Evolutionary conservation across 2,113 vertebrate species (phyloP).

Genomic region (Oenanthe melanoleuca): DNA sequence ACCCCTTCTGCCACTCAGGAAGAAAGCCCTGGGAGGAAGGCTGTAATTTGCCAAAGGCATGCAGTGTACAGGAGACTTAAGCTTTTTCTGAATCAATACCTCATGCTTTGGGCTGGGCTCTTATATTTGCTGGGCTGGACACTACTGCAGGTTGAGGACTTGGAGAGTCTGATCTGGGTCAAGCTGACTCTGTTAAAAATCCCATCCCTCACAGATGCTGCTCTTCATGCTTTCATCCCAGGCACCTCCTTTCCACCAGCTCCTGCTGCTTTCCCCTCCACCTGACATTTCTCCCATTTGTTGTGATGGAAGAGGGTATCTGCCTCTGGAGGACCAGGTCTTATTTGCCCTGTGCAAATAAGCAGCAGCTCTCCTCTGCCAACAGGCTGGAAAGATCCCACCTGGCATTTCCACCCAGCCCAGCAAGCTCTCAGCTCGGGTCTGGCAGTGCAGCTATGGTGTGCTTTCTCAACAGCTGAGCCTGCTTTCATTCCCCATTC

Average conservation of each 20-base stretch:
- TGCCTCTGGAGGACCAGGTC: neutral
- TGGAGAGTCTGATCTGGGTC: neutral
- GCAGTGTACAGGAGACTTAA: neutral
- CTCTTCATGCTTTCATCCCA: accelerated
- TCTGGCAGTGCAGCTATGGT: neutral
- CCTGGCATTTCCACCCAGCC: neutral
- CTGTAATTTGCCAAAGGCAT: neutral
- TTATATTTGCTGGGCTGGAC: neutral
- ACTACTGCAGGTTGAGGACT: neutral
- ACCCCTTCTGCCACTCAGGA: neutral
- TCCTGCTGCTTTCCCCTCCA: neutral
- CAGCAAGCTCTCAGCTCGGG: accelerated
- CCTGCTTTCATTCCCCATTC: neutral
- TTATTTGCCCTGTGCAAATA: neutral
- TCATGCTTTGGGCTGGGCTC: accelerated
- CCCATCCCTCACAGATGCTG: neutral
- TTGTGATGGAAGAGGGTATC: accelerated
- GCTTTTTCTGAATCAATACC: neutral
- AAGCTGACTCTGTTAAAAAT: neutral
- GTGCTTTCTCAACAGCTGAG: neutral
- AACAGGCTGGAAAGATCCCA: neutral
- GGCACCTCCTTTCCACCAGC: neutral
- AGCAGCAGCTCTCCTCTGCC: neutral
- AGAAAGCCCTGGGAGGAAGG: neutral
- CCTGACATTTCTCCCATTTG: neutral